A percentile compares a stretch with the other conserved stretches of the same genome.
Conservation (phyloP, 2,797 vertebrate species). For the Helostoma temminkii region DNA sequence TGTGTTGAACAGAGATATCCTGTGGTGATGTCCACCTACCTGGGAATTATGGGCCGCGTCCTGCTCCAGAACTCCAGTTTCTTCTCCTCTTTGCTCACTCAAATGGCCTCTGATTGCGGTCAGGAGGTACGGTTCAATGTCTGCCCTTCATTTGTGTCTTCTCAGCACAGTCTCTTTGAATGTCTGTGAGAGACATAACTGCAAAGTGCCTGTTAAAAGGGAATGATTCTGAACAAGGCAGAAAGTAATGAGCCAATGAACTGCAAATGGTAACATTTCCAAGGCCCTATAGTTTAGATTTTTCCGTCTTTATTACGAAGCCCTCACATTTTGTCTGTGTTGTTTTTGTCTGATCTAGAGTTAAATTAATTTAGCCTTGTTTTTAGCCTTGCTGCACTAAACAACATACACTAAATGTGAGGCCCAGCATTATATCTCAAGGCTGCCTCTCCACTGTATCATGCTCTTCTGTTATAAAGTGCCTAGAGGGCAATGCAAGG, state of each 20-base stretch:
- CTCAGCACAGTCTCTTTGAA: conserved; percentile 47
- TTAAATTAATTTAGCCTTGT: conserved; percentile 22
- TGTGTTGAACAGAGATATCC: conserved; percentile 88
- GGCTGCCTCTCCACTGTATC: background rate
- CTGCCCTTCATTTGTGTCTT: conserved; percentile 53
- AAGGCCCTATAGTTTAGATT: conserved; percentile 25
- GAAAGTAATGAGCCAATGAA: conserved; percentile 63
- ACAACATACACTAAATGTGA: conserved; percentile 28
- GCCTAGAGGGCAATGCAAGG: conserved; percentile 1
- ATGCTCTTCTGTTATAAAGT: conserved; percentile 9
- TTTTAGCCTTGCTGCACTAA: conserved; percentile 26
- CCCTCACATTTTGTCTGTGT: conserved; percentile 1
- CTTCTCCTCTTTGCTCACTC: conserved; percentile 93
- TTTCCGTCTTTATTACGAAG: conserved; percentile 9
- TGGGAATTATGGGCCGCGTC: conserved; percentile 93
- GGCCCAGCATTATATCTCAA: background rate
- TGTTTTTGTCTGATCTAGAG: conserved; percentile 16
- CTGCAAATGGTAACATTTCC: conserved; percentile 49
- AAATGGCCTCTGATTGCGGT: conserved; percentile 91
- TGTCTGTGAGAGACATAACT: conserved; percentile 28
- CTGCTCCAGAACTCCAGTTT: conserved; percentile 93
- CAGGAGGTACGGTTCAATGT: conserved; percentile 87
- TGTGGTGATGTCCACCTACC: conserved; percentile 96
- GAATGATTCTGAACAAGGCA: conserved; percentile 44
- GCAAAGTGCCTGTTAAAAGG: conserved; percentile 56